phyloP scores from a whole-genome alignment of 2,888 invertebrate genomes.

The Octonoba sinensis region DNA sequence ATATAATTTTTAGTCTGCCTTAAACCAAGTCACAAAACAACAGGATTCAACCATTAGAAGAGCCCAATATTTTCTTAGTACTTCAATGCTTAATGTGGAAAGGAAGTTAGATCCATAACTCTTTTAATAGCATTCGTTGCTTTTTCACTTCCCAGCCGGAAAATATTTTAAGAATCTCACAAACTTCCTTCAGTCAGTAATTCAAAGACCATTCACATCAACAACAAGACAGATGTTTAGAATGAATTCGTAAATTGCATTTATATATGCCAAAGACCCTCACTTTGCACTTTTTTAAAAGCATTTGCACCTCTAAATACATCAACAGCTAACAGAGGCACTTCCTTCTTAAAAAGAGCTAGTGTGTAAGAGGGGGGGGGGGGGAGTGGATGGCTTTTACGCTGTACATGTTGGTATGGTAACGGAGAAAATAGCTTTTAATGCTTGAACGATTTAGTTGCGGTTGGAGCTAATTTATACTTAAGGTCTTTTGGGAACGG shows the following conservation, averaged over 20 bases:
- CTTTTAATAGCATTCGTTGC: too few species aligned
- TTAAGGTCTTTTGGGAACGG: slow-evolving; percentile 2
- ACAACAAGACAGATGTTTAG: slow-evolving; percentile 10
- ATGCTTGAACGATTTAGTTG: slow-evolving; percentile 16
- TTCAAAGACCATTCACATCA: slow-evolving; percentile 1
- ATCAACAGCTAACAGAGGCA: slow-evolving; percentile 20
- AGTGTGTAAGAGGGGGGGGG: too few species aligned
- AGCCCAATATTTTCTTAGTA: too few species aligned
- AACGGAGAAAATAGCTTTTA: slow-evolving; percentile 17
- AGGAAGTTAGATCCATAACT: too few species aligned
- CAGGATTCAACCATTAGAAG: too few species aligned
- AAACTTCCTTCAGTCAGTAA: too few species aligned
- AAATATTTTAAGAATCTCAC: too few species aligned
- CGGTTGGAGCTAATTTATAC: slow-evolving; percentile 9
- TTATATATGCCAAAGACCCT: background rate
- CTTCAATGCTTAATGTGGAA: too few species aligned
- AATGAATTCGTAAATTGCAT: background rate
- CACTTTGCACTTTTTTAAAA: slow-evolving; percentile 5
- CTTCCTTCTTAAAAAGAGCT: too few species aligned
- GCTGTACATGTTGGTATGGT: background rate
- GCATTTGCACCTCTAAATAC: slow-evolving; percentile 19
- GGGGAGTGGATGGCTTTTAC: background rate
- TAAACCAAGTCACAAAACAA: too few species aligned
- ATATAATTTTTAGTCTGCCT: too few species aligned
- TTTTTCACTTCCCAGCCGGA: too few species aligned